A percentile compares a stretch with the other conserved stretches of the same genome.
These are phyloP conservation scores for Ditylenchus weischeri DNA, from an alignment of 2,888 invertebrate species.

Conservation along the genomic window DNA sequence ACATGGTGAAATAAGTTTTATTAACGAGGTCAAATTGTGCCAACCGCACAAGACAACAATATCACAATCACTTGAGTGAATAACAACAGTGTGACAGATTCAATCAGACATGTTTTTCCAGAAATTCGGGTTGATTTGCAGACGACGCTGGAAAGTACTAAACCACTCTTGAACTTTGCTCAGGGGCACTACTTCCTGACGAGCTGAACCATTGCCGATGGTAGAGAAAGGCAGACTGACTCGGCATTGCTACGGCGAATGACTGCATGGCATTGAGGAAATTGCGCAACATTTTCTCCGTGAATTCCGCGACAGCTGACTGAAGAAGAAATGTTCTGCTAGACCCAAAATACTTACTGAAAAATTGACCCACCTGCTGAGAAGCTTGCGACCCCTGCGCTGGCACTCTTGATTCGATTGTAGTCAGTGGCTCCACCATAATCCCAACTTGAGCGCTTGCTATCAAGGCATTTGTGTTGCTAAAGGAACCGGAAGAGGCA, in stretches of 20 bases:
- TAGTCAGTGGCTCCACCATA: slow-evolving; percentile 74
- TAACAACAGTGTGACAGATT: too few species aligned
- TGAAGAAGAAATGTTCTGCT: neutral
- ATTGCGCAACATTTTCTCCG: slow-evolving; percentile 85
- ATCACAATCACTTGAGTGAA: too few species aligned
- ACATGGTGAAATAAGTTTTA: too few species aligned
- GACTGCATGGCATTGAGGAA: slow-evolving; percentile 88
- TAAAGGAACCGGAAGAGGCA: neutral
- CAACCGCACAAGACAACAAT: too few species aligned
- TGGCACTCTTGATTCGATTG: slow-evolving; percentile 64
- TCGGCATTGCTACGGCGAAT: slow-evolving; percentile 70
- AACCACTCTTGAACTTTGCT: slow-evolving; percentile 88
- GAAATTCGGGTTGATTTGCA: slow-evolving; percentile 38
- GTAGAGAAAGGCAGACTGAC: slow-evolving; percentile 25
- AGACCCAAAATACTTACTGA: too few species aligned
- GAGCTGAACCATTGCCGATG: slow-evolving; percentile 62
- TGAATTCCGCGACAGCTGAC: slow-evolving; percentile 64
- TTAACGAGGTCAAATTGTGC: too few species aligned
- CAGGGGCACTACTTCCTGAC: slow-evolving; percentile 75
- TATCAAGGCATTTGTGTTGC: neutral
- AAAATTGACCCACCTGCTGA: slow-evolving; percentile 30
- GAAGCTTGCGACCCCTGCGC: slow-evolving; percentile 58
- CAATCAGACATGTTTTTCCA: slow-evolving; percentile 27
- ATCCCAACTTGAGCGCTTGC: slow-evolving; percentile 64
- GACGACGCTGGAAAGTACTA: slow-evolving; percentile 79